phyloP scores from a whole-genome alignment of 2,113 vertebrate species.

The Boleophthalmus pectinirostris region DNA sequence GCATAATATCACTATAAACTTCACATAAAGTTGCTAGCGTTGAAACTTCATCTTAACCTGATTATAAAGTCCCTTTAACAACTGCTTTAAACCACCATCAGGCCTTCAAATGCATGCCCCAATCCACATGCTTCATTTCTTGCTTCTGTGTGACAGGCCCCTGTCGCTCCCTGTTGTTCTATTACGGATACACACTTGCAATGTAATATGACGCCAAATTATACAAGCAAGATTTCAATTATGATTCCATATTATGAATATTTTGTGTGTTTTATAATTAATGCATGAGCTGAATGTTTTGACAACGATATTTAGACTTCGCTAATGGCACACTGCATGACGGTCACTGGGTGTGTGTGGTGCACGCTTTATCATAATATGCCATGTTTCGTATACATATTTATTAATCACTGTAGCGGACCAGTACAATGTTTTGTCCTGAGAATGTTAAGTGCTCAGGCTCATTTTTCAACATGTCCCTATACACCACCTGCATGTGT shows the following conservation, averaged over 20 bases:
- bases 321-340: conserved; percentile 51
- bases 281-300: conserved; percentile 63
- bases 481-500: conserved; percentile 26
- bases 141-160: conserved; percentile 61
- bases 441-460: conserved; percentile 41
- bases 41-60: conserved; percentile 71
- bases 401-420: conserved; percentile 40
- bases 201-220: conserved; percentile 45
- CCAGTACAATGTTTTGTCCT: conserved; percentile 37
- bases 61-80: conserved; percentile 83
- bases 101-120: conserved; percentile 74
- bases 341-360: conserved; percentile 30
- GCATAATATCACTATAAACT: conserved; percentile 74
- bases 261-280: conserved; percentile 53
- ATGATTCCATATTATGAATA: conserved; percentile 55
- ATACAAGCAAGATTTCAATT: conserved; percentile 68
- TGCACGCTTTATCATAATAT: conserved; percentile 40
- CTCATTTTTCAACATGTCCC: conserved; percentile 22
- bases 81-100: conserved; percentile 60
- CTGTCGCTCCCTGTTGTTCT: conserved; percentile 57
- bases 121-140: conserved; percentile 72
- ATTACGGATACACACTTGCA: conserved; percentile 46
- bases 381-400: conserved; percentile 29
- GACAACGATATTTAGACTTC: conserved; percentile 48
- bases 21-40: conserved; percentile 71